A percentile compares a stretch with the other conserved stretches of the same genome.
Evolutionary conservation across 2,888 invertebrate species (phyloP).

Genomic region (Eledone cirrhosa): DNA sequence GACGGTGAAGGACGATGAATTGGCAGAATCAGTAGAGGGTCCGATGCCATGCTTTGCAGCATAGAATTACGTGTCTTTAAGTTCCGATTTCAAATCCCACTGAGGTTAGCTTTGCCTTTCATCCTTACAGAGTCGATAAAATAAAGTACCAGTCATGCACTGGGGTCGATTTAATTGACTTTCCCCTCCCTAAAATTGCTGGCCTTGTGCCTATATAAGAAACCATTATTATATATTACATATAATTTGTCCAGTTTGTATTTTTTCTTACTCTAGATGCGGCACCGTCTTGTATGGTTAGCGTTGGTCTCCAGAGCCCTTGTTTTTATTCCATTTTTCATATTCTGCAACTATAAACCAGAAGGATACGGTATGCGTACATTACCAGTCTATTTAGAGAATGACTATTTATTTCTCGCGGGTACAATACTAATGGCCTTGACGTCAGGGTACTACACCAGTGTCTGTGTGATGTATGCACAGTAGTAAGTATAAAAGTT

Average conservation of each 20-base stretch:
- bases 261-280: constrained; percentile 73
- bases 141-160: too few relatives aligned
- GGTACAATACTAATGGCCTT: constrained; percentile 81
- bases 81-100: too few relatives aligned
- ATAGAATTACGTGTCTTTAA: too few relatives aligned
- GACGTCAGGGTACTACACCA: constrained; percentile 91
- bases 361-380: constrained; percentile 48
- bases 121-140: too few relatives aligned
- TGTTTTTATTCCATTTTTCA: constrained; percentile 84
- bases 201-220: too few relatives aligned
- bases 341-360: constrained; percentile 89
- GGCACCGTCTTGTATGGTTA: constrained; percentile 79
- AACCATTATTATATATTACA: too few relatives aligned
- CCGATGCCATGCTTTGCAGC: too few relatives aligned
- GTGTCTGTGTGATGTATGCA: constrained; percentile 91
- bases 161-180: too few relatives aligned
- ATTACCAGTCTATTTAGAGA: constrained; percentile 77
- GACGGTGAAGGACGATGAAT: too few relatives aligned
- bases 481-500: constrained; percentile 75
- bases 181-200: too few relatives aligned
- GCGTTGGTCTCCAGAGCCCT: constrained; percentile 77
- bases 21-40: too few relatives aligned
- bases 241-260: neutral
- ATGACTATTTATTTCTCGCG: constrained; percentile 83
- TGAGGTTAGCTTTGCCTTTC: too few relatives aligned